These are phyloP conservation scores for Malurus cyaneus DNA, from an alignment of 2,113 vertebrate genomes.

Conservation along the genomic window DNA sequence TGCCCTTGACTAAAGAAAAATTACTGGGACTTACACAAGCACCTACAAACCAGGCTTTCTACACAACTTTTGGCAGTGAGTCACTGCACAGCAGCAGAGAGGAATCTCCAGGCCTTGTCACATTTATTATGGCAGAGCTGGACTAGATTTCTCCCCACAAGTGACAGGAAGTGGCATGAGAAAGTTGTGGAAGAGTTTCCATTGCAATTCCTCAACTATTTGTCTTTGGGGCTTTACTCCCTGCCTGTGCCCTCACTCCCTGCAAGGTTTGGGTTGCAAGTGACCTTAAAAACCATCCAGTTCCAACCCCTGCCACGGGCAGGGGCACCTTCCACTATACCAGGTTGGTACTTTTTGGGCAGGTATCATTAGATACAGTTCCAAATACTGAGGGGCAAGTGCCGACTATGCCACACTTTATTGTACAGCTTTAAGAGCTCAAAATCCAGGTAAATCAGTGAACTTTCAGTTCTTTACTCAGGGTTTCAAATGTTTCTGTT, in stretches of 20 bases:
- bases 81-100: not conserved
- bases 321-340: not conserved
- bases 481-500: not conserved
- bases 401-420: not conserved
- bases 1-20: not conserved
- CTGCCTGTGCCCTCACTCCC: accelerated
- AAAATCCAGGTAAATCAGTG: not conserved
- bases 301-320: not conserved
- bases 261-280: not conserved
- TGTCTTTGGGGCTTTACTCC: not conserved
- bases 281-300: not conserved
- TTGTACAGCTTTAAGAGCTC: not conserved
- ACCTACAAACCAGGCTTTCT: not conserved
- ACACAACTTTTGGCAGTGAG: not conserved
- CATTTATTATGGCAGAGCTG: not conserved
- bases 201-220: not conserved
- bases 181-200: not conserved
- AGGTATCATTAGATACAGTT: not conserved
- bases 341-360: not conserved
- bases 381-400: not conserved
- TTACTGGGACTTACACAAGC: not conserved
- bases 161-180: not conserved
- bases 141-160: not conserved
- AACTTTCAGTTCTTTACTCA: not conserved
- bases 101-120: not conserved